A percentile compares a stretch with the other conserved stretches of the same genome.
phyloP scores from a whole-genome alignment of 1,140 invertebrate species.

The Aphaenogaster rudis region DNA sequence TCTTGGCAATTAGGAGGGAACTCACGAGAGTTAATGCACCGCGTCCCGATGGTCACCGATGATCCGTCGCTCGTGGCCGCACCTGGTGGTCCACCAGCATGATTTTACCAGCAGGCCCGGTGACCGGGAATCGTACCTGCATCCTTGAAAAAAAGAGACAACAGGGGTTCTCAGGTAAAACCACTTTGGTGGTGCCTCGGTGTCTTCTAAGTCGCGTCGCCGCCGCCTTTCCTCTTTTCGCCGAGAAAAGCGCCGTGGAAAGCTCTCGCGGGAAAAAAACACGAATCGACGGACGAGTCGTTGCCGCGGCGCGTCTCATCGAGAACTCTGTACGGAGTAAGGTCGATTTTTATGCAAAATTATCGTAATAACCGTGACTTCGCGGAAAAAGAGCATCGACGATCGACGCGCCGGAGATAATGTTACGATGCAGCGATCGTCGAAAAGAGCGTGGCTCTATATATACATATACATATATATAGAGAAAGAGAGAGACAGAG shows the following conservation, averaged over 20 bases:
- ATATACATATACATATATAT: constrained; percentile 46
- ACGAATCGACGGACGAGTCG: background rate
- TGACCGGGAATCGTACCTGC: constrained; percentile 73
- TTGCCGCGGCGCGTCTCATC: background rate
- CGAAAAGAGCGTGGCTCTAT: constrained; percentile 34
- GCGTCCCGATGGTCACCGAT: constrained; percentile 71
- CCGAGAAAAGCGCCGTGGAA: constrained; percentile 50
- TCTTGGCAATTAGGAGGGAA: constrained; percentile 64
- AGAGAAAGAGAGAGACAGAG: background rate
- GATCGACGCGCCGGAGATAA: background rate
- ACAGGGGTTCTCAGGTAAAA: constrained; percentile 69
- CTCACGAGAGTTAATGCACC: constrained; percentile 73
- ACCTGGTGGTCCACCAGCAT: constrained; percentile 70
- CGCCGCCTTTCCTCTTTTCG: constrained; percentile 65
- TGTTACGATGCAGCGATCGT: constrained; percentile 3
- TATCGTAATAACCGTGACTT: background rate
- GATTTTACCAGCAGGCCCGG: constrained; percentile 69
- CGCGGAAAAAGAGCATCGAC: constrained; percentile 5
- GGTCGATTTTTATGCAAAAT: constrained; percentile 18
- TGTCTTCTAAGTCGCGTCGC: constrained; percentile 32
- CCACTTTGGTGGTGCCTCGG: constrained; percentile 56
- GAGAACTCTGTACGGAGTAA: background rate
- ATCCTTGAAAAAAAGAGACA: constrained; percentile 77
- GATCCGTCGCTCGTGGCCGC: constrained; percentile 66
- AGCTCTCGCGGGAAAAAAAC: constrained; percentile 23